These are phyloP conservation scores for Amia ocellicauda DNA, from an alignment of 2,113 vertebrate genomes.

Conservation along the genomic window DNA sequence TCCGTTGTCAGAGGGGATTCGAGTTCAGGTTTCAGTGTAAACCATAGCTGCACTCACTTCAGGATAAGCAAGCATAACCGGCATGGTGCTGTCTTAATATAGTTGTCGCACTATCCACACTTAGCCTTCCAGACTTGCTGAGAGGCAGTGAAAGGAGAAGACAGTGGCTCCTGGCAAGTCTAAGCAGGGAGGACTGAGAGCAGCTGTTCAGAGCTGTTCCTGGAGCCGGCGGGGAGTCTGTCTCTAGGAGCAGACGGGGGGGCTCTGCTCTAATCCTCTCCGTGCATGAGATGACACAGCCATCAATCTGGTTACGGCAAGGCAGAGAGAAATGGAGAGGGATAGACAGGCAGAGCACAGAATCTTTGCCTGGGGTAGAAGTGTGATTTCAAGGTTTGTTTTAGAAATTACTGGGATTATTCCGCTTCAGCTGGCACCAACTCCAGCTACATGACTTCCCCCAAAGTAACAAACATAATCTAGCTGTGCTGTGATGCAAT, in stretches of 20 bases:
- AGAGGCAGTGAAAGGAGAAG: too few relatives aligned
- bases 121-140: too few relatives aligned
- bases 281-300: neutral
- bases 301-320: neutral
- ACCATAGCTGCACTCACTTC: too few relatives aligned
- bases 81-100: too few relatives aligned
- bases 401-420: slow-evolving; percentile 7
- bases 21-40: too few relatives aligned
- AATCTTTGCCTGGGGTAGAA: neutral
- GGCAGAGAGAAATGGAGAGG: neutral
- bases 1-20: too few relatives aligned
- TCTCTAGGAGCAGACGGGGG: neutral
- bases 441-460: neutral
- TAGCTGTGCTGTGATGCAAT: neutral
- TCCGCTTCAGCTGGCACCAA: neutral
- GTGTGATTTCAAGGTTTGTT: neutral
- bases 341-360: neutral
- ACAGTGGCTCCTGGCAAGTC: too few relatives aligned
- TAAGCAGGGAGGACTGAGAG: too few relatives aligned
- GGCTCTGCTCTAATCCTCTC: neutral
- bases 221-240: neutral
- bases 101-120: too few relatives aligned
- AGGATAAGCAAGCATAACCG: too few relatives aligned
- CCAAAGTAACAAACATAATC: neutral
- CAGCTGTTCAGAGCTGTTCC: too few relatives aligned